Evolutionary conservation across 2,888 invertebrate genomes (phyloP), one percentile per base, ranked within the genome.

Genomic region (Tipula vernalis): DNA sequence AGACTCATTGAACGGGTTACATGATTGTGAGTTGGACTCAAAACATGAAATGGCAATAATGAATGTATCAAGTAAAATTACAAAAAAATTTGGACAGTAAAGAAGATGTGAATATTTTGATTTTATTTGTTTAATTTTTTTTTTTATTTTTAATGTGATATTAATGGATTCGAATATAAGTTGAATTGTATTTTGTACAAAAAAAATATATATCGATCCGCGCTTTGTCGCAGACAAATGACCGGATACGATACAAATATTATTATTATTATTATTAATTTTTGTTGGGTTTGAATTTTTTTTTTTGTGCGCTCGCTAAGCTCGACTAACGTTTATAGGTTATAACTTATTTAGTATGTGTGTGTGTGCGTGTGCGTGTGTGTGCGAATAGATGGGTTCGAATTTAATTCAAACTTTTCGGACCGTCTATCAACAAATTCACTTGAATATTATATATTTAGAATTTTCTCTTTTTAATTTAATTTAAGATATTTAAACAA

Each of bases 1-100:
- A 86, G 96, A 96, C 91, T 96, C 96, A 15, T 93, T 96, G 88
- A 96, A 96, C 91, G 96, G 96, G 86, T 94, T 97, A 89, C 97
- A 97, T 90, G 94, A 94, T 87, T 94, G 94, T 91, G 94, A 94
- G 89, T 89, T 91, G 88, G 92, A 92, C 88, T 91, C 91, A 18
- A 91, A 91, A 88, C 92, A 92, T 88, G 91, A 92, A 89, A 90
- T 92, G 91, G 91, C 92, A 87, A 92, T 92, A 89, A 91, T 91
- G 15, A 92, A 91, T 90, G 91, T 91, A 87, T 91, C 91, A 87
- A 90, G 91, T 89, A 92, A 91, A 89, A 92, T 92, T 87, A 91
- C 91, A 87, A 91, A 90, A 88, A 91, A 91, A 88, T 92, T 92
- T 89, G 92, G 91, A 41, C 91, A 41, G 39, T 84, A 84, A 84